These are phyloP conservation scores for Siderastrea siderea DNA, from an alignment of 92 coral and sea anemone genomes.

Conservation along the genomic window DNA sequence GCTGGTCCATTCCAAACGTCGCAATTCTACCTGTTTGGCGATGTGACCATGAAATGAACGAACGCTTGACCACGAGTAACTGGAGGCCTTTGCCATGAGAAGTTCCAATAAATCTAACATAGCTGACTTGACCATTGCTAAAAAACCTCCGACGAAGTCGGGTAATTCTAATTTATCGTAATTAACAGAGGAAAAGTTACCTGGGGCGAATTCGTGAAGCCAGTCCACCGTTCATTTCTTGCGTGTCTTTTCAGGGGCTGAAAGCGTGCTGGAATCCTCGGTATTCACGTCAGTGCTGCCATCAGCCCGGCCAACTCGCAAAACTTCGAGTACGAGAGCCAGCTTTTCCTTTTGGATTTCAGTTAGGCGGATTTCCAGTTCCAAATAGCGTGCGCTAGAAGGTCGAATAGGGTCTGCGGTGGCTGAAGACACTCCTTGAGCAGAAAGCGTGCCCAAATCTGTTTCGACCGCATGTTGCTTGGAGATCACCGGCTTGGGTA, in stretches of 20 bases:
- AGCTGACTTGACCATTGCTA: slow-evolving; percentile 24
- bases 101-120: slow-evolving; percentile 34
- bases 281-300: slow-evolving; percentile 24
- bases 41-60: slow-evolving; percentile 25
- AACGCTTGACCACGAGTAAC: slow-evolving; percentile 38
- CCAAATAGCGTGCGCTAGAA: slow-evolving; percentile 1
- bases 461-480: slow-evolving; percentile 4
- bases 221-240: slow-evolving; percentile 19
- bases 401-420: background rate
- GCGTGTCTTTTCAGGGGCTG: background rate
- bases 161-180: slow-evolving; percentile 40
- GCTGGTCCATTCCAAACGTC: slow-evolving; percentile 36
- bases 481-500: background rate
- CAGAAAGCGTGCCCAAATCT: background rate
- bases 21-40: slow-evolving; percentile 41
- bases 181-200: slow-evolving; percentile 11
- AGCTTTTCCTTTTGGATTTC: background rate
- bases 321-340: background rate
- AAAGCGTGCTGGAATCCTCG: background rate
- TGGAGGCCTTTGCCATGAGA: slow-evolving; percentile 22
- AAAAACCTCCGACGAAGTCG: slow-evolving; percentile 33
- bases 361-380: slow-evolving; percentile 7
- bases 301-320: background rate
- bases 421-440: background rate
- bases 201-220: slow-evolving; percentile 53